A percentile compares a stretch with the other conserved stretches of the same genome.
Conservation (phyloP, 2,113 vertebrate genomes). For the Odontophorus gujanensis region DNA sequence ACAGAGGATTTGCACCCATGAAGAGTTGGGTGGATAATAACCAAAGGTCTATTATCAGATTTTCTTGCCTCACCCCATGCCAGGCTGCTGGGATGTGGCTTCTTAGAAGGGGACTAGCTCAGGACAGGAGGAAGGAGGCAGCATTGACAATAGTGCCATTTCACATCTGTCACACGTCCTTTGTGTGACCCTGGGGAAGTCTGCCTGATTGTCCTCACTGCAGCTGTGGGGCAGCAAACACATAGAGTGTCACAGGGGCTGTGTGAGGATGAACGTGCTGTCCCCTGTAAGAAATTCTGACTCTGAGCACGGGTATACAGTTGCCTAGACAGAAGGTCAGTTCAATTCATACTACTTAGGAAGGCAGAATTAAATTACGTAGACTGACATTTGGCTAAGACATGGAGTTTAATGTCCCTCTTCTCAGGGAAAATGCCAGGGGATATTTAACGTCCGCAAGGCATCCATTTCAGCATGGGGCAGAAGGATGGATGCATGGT, state of each 20-base stretch:
- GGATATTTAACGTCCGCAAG: conserved; percentile 40
- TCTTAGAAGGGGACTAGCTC: neutral
- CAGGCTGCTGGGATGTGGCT: neutral
- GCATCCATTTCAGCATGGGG: neutral
- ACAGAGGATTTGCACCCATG: neutral
- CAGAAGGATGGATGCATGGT: neutral
- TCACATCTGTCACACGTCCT: neutral
- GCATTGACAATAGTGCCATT: neutral
- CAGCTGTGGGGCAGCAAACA: fast-evolving
- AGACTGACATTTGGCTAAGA: conserved; percentile 72
- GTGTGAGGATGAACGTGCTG: neutral
- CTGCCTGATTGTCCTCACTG: neutral
- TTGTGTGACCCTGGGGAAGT: neutral
- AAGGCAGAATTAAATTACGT: conserved; percentile 69
- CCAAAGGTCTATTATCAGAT: neutral
- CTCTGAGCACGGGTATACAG: conserved; percentile 31
- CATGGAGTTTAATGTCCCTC: conserved; percentile 67
- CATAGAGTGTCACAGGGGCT: neutral
- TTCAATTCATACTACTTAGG: conserved; percentile 70
- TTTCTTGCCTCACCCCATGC: neutral
- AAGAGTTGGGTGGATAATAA: neutral
- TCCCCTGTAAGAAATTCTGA: neutral
- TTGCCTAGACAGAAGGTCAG: conserved; percentile 67
- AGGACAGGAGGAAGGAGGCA: neutral
- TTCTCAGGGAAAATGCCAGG: conserved; percentile 63